Conservation (phyloP, 2,797 vertebrate species). For the Phrynocephalus vlangalii region DNA sequence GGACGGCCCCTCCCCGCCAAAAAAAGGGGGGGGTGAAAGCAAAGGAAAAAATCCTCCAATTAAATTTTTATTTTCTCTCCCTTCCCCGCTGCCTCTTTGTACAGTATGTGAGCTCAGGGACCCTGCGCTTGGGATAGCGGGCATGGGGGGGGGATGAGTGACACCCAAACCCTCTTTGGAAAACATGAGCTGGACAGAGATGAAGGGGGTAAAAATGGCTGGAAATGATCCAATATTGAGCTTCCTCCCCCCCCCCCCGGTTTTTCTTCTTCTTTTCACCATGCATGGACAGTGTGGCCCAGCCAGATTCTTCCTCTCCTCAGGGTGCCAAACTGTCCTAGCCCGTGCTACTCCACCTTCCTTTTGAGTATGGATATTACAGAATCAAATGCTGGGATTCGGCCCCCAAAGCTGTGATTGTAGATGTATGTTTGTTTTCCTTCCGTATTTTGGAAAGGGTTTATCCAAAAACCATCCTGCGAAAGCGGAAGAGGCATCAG, state of each 20-base stretch:
- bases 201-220: neutral
- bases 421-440: neutral
- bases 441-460: neutral
- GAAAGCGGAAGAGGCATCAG: neutral
- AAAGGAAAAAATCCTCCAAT: no score
- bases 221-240: neutral
- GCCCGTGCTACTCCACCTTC: neutral
- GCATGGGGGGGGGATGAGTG: neutral
- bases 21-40: no score
- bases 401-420: neutral
- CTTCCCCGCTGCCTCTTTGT: neutral
- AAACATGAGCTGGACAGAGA: constrained; percentile 24
- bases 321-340: neutral
- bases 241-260: neutral
- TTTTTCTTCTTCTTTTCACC: neutral
- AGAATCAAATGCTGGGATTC: no score
- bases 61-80: neutral
- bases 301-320: neutral
- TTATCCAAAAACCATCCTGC: neutral
- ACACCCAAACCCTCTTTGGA: neutral
- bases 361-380: no score
- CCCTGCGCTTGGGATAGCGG: neutral
- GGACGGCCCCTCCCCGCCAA: neutral
- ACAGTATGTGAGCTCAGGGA: constrained; percentile 29
- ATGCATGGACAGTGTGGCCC: neutral